Evolutionary conservation across 2,888 invertebrate genomes (phyloP).

Genomic region (Lobophora halterata): DNA sequence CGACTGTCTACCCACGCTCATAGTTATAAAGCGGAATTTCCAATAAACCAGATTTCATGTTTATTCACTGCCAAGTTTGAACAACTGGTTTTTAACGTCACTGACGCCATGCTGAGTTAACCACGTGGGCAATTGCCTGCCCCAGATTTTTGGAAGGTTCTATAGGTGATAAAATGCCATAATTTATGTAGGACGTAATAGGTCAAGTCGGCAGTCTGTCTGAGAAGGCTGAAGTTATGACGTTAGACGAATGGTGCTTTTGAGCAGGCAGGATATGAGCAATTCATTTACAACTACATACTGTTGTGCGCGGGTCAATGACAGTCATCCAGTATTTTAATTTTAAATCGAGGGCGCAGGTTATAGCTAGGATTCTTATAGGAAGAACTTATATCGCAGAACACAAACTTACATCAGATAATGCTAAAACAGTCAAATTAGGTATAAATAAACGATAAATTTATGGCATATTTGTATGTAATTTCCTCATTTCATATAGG

Average conservation of each 20-base stretch:
- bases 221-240: too few relatives aligned
- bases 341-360: constrained; percentile 36
- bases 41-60: constrained; percentile 7
- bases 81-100: constrained; percentile 65
- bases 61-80: constrained; percentile 75
- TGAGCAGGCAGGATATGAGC: constrained; percentile 58
- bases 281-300: constrained; percentile 55
- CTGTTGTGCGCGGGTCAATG: constrained; percentile 60
- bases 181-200: constrained; percentile 17
- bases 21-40: constrained; percentile 35
- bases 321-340: constrained; percentile 49
- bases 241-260: constrained; percentile 46
- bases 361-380: too few relatives aligned
- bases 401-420: too few relatives aligned
- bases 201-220: constrained; percentile 35
- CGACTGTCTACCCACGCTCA: constrained; percentile 28
- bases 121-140: constrained; percentile 60
- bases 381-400: too few relatives aligned
- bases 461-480: too few relatives aligned
- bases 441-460: too few relatives aligned
- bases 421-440: too few relatives aligned
- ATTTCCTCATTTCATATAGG: too few relatives aligned
- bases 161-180: constrained; percentile 32
- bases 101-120: constrained; percentile 45
- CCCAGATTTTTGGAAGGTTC: constrained; percentile 42